Evolutionary conservation across 2,888 invertebrate species (phyloP), one percentile per base, ranked within the genome.

Genomic region (Endotricha flammealis): DNA sequence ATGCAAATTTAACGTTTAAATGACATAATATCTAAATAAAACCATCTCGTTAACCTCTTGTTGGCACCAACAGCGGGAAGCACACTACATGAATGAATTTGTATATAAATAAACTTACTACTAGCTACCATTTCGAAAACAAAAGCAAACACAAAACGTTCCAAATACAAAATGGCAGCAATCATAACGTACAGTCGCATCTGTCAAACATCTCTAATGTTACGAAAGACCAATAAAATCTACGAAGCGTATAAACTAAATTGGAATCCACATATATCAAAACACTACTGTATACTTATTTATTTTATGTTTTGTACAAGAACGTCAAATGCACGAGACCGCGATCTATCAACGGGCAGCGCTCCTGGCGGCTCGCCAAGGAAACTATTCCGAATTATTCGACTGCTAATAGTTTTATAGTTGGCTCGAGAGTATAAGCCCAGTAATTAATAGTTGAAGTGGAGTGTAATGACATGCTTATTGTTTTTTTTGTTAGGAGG

Each of bases 321-420:
- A 61, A 56, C 67, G 81, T 80, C 81, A 76, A 69, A 74, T 50
- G 69, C 77, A 74, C 63, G 65, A 66, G 63, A 56, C 51, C 54
- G 57, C 72, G 67, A 78, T 79, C 76, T 72, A 73, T 79, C 75
- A 75, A 41, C 53, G 50, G 46, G 50, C 52, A 57, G 62, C 64
- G 66, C 72, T 46, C 51, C 72, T 83, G 82, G 82, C 80, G 65
- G 57, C 32, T 42, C 29, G 78, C 82, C 82, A 83, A 75, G 51
- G 68, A 63, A 78, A 80, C 79, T 79, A 79, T 79, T 79, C 65
- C 70, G 58, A 77, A 77, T 69, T 73, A 74, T 75, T 71, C 62
- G 63, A 54, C 69, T 65, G 56, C 56, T 81, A 80, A 80, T 80
- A 80, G 80, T 79, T 81, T 76, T 67, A 79, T 68, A 61, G 73